Evolutionary conservation across 2,888 invertebrate species (phyloP).

Genomic region (Eilema griseolum): DNA sequence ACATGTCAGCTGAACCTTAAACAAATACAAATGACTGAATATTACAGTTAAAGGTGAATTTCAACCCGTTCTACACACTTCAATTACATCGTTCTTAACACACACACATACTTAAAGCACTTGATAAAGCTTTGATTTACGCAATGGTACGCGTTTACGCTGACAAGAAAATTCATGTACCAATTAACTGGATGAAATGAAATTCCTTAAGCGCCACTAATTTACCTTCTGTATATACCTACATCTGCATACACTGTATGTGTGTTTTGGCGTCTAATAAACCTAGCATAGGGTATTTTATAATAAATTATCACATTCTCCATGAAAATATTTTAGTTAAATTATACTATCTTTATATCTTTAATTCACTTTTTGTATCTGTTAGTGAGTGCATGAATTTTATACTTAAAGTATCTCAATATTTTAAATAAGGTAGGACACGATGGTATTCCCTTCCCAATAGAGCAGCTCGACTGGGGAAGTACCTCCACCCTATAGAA

Average conservation of each 20-base stretch:
- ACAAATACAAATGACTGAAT: slow-evolving; percentile 16
- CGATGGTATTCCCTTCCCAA: no score
- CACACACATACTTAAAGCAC: background rate
- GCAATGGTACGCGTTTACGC: slow-evolving; percentile 13
- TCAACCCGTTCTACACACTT: background rate
- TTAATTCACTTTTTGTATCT: no score
- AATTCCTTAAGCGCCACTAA: slow-evolving; percentile 36
- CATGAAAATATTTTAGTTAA: no score
- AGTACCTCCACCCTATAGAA: no score
- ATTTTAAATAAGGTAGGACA: no score
- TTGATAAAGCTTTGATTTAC: slow-evolving; percentile 29
- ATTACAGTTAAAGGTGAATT: slow-evolving; percentile 17
- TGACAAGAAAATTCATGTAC: slow-evolving; percentile 39
- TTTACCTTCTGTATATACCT: slow-evolving; percentile 29
- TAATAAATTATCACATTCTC: background rate
- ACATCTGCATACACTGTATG: background rate
- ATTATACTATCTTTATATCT: no score
- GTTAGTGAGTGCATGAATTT: no score
- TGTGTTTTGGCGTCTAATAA: background rate
- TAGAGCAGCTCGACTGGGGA: no score
- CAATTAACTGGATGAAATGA: slow-evolving; percentile 43
- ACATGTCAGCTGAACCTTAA: background rate
- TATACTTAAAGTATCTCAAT: no score
- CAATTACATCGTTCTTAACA: slow-evolving; percentile 1
- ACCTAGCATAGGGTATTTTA: background rate